phyloP scores from a whole-genome alignment of 2,113 vertebrate species.

The Psettodes erumei region DNA sequence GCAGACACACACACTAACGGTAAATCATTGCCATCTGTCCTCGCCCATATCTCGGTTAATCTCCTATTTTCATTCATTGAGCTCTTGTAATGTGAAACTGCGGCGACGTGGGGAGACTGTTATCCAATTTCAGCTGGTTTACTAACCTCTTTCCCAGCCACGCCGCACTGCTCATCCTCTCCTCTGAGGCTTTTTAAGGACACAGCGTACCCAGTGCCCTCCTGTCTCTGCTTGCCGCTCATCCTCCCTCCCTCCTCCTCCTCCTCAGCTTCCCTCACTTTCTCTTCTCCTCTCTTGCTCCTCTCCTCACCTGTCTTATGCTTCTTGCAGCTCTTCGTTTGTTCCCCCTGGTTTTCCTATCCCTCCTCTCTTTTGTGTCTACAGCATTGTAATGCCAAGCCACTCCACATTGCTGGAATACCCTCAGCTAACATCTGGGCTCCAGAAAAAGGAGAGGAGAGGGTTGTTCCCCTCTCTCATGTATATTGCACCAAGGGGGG shows the following conservation, averaged over 20 bases:
- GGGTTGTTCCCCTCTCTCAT: conserved; percentile 57
- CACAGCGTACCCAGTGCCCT: conserved; percentile 64
- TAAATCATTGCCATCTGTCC: conserved; percentile 73
- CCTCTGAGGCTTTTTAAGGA: conserved; percentile 76
- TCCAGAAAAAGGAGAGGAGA: conserved; percentile 48
- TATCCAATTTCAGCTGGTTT: conserved; percentile 79
- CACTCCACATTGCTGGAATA: conserved; percentile 39
- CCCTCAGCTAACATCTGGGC: conserved; percentile 57
- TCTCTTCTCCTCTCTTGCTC: conserved; percentile 16
- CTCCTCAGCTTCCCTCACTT: conserved; percentile 18
- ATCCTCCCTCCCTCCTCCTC: conserved; percentile 13
- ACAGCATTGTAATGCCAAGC: conserved; percentile 37
- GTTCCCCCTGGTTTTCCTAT: neutral
- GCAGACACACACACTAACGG: conserved; percentile 44
- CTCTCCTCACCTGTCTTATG: neutral
- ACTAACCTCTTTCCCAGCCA: conserved; percentile 79
- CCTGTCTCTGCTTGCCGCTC: conserved; percentile 20
- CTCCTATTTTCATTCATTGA: conserved; percentile 73
- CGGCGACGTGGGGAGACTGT: conserved; percentile 55
- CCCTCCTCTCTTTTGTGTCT: conserved; percentile 39
- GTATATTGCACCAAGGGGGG: conserved; percentile 58
- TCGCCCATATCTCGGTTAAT: conserved; percentile 70
- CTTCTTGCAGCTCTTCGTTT: neutral
- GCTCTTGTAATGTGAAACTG: conserved; percentile 65
- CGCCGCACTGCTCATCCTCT: conserved; percentile 73